Evolutionary conservation across 2,888 invertebrate genomes (phyloP), one percentile per base, ranked within the genome.

Genomic region (Polymixis lichenea): DNA sequence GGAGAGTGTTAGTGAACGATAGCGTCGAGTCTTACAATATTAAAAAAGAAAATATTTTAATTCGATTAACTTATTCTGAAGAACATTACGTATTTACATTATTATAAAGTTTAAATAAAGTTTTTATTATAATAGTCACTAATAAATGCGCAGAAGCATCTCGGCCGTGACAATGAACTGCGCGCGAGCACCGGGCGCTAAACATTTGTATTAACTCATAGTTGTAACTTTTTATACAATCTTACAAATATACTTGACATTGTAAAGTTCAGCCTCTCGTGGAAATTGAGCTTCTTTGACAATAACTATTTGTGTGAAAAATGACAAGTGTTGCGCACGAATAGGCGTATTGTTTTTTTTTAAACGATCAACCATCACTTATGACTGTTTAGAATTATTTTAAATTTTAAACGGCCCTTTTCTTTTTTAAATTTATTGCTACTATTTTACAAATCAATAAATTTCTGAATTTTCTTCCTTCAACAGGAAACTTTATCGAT

Each of bases 81-180:
- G 32, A 38, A 46, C 77, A 46, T 43, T 56, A 69, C 4, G 3
- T 38, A 46, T 68, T 78, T 32, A 68, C n/a, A 78, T 62, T 67
- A 51, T 25, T 62, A 55, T 61, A 17, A 32, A 51, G 25, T 61
- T 32, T 51, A 46, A 65, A 65, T 77, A 28, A 65, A 83, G 25
- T 32, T 74, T 67, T 69, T 81, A 75, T 53, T 70, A 70, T 62
- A 58, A 73, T 74, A 53, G 49, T 62, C n/a, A n/a, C n/a, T n/a
- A 76, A 76, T 82, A 85, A 82, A 76, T 77, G 73, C 72, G 74
- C 74, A 75, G 71, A 71, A 67, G 43, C 75, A 62, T 61, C 79
- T 83, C 79, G 91, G 69, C 92, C 91, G 66, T 91, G 91, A 91
- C 92, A 91, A 88, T 92, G 91, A 89, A 88, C 91, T 78, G 83